Evolutionary conservation across 2,113 vertebrate genomes (phyloP).

Genomic region (Periophthalmus modestus): DNA sequence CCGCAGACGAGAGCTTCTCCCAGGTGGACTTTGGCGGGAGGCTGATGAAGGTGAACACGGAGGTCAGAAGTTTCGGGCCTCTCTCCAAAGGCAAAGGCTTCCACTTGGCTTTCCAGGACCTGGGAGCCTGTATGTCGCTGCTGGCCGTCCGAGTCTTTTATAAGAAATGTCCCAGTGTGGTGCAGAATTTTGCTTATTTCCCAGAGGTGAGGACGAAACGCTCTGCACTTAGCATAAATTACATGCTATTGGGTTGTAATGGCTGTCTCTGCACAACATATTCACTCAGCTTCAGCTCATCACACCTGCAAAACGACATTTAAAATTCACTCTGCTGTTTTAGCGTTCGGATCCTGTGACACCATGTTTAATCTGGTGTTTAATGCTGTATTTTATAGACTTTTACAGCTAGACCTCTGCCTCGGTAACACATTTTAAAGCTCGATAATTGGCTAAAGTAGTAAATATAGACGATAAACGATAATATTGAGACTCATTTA

Average conservation of each 20-base stretch:
- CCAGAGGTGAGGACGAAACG: slow-evolving; percentile 75
- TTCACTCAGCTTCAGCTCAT: background rate
- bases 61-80: slow-evolving; percentile 93
- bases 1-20: slow-evolving; percentile 85
- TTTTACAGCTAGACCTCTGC: no score
- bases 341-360: background rate
- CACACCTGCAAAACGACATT: background rate
- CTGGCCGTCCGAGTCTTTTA: slow-evolving; percentile 97
- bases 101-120: slow-evolving; percentile 97
- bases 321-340: slow-evolving; percentile 6
- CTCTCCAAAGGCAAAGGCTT: slow-evolving; percentile 89
- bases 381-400: background rate
- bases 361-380: background rate
- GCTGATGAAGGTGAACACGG: slow-evolving; percentile 98
- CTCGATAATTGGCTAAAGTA: no score
- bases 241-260: background rate
- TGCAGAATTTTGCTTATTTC: slow-evolving; percentile 95
- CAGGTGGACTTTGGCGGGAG: slow-evolving; percentile 95
- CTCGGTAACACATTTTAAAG: no score
- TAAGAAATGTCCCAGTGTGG: slow-evolving; percentile 94
- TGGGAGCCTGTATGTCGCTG: slow-evolving; percentile 97
- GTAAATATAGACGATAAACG: no score
- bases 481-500: no score
- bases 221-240: background rate
- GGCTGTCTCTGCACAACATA: background rate